A percentile compares a stretch with the other conserved stretches of the same genome.
phyloP scores from a whole-genome alignment of 2,113 vertebrate species.

The Lathamus discolor region DNA sequence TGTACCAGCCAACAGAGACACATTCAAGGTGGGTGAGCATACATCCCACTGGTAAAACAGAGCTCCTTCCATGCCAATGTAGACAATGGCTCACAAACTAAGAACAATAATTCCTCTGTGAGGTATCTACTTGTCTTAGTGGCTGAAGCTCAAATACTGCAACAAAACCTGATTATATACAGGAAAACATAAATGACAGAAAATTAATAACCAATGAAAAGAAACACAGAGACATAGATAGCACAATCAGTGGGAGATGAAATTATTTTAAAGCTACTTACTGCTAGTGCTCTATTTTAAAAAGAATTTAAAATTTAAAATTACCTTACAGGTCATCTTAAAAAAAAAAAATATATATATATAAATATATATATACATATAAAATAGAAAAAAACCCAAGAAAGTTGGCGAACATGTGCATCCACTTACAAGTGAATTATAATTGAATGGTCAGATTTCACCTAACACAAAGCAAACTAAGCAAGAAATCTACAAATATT shows the following conservation, averaged over 20 bases:
- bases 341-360: neutral
- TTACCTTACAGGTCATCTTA: neutral
- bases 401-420: neutral
- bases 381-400: neutral
- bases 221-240: neutral
- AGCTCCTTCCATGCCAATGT: neutral
- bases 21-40: fast-evolving
- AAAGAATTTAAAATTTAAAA: no score
- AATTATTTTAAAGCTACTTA: neutral
- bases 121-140: neutral
- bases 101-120: neutral
- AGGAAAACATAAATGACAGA: neutral
- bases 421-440: neutral
- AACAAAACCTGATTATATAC: neutral
- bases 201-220: neutral
- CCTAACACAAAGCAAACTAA: neutral
- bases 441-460: neutral
- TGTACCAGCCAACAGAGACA: neutral
- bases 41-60: neutral
- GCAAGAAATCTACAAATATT: neutral
- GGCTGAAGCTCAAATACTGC: neutral
- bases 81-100: neutral
- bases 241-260: neutral
- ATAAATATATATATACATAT: neutral
- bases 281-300: neutral